A percentile compares a stretch with the other conserved stretches of the same genome.
Evolutionary conservation across 1,140 invertebrate genomes (phyloP).

Genomic region (Diuraphis noxia): DNA sequence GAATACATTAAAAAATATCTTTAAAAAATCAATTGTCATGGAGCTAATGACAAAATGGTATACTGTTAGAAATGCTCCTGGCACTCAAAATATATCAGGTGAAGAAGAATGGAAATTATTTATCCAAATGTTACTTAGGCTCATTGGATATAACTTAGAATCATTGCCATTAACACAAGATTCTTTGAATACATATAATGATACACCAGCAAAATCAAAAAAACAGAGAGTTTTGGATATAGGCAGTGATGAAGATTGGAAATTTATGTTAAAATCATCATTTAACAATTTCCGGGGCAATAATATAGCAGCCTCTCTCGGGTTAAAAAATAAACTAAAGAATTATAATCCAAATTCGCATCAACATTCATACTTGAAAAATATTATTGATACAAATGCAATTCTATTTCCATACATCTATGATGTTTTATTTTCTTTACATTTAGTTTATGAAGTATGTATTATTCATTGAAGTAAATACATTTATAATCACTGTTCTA

Average conservation of each 20-base stretch:
- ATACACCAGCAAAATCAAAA: constrained; percentile 63
- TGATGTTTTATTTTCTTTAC: constrained; percentile 77
- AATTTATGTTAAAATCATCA: constrained; percentile 69
- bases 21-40: constrained; percentile 76
- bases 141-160: constrained; percentile 76
- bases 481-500: constrained; percentile 16
- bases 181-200: constrained; percentile 62
- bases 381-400: constrained; percentile 69
- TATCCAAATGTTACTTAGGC: constrained; percentile 60
- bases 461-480: not conserved
- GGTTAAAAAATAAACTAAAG: constrained; percentile 38
- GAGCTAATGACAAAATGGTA: constrained; percentile 85
- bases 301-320: constrained; percentile 54
- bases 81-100: constrained; percentile 75
- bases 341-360: constrained; percentile 54
- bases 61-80: constrained; percentile 80
- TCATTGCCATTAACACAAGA: constrained; percentile 64
- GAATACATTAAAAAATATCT: constrained; percentile 70
- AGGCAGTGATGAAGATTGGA: constrained; percentile 72
- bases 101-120: constrained; percentile 85
- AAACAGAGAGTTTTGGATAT: constrained; percentile 67
- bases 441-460: constrained; percentile 80
- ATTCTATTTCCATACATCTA: constrained; percentile 75
- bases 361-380: constrained; percentile 59
- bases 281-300: constrained; percentile 61